These are phyloP conservation scores for Aspidiotus rigidus DNA, from an alignment of 2,888 invertebrate genomes.

Conservation along the genomic window DNA sequence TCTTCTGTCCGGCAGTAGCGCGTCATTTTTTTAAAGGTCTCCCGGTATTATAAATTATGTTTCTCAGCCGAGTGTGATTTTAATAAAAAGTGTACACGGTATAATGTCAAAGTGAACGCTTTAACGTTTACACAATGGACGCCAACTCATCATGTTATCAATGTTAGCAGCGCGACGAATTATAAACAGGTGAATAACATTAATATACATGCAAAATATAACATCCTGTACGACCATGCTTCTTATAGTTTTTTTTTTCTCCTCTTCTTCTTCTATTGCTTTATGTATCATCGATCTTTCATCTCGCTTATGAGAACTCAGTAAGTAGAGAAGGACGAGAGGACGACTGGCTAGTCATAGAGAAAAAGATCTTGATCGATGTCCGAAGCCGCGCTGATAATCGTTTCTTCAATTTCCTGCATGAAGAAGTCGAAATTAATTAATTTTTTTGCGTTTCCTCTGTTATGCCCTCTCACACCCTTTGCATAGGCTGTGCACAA, in stretches of 20 bases:
- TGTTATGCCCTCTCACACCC: not conserved
- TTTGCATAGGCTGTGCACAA: not conserved
- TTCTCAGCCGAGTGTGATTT: slow-evolving; percentile 33
- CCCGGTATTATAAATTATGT: slow-evolving; percentile 25
- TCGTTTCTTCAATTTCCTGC: not conserved
- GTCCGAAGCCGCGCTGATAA: not conserved
- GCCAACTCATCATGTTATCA: slow-evolving; percentile 33
- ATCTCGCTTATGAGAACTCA: not conserved
- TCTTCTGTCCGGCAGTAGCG: slow-evolving; percentile 1
- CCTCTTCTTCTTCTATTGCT: slow-evolving; percentile 1
- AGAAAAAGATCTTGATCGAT: not conserved
- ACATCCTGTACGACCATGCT: slow-evolving; percentile 28
- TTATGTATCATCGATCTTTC: not conserved
- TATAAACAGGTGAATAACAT: slow-evolving; percentile 30
- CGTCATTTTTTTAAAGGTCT: not conserved
- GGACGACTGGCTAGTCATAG: not conserved
- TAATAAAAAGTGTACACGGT: slow-evolving; percentile 33
- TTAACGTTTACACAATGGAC: slow-evolving; percentile 29
- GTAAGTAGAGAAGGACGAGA: not conserved
- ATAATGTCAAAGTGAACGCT: slow-evolving; percentile 33
- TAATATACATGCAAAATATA: slow-evolving; percentile 33
- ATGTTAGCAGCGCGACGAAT: slow-evolving; percentile 32
- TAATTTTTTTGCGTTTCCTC: not conserved
- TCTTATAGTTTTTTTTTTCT: slow-evolving; percentile 7
- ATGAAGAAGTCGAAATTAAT: slow-evolving; percentile 4